Base-by-base conservation (phyloP, 2,797 vertebrate genomes). In the Myotis planiceps region DNA sequence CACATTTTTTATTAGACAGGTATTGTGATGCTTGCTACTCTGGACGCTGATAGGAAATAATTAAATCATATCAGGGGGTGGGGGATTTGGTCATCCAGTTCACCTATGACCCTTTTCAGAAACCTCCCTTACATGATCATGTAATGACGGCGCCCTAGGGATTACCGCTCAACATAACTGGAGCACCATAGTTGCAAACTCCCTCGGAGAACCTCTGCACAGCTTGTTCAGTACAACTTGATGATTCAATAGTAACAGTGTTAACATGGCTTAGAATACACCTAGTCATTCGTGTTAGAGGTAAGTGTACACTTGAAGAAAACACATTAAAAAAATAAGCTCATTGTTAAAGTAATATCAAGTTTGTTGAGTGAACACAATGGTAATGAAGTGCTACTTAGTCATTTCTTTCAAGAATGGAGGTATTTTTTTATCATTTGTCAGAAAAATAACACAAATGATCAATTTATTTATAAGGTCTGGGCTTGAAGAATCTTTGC, bases 351-450 rank as follows among this genome's bases (percentile, higher is more conserved):
- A 37, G 5, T 27, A 16, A 34, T 45, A 60, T 91, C 47, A 95
- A 93, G 14, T 47, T 71, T 55, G 6, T 49, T 80, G 3, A 29
- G 19, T 88, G 2, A 65, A 55, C 14, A 79, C 18, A 29, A 2
- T 58, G 23, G 32, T 13, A 55, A 82, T n/a, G 16, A 66, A 23
- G 9, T 34, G 5, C 6, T n/a, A 86, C 9, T 49, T 21, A 66
- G 6, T n/a, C 34, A 39, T 58, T 85, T 90, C 2, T 69, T 71
- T 93, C 27, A 92, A 85, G 32, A 45, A 60, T 0, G 5, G 10
- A 93, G 19, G 4, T 55, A 51, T 87, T 88, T 65, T 23, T 79
- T 86, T 90, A 53, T 81, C 37, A 88, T 12, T 32, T 72, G 18
- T 72, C 3, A 60, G 21, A 75, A 81, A 72, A 89, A 88, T 34